Evolutionary conservation across 2,888 invertebrate species (phyloP), one percentile per base, ranked within the genome.

Genomic region (Parnassius glacialis): DNA sequence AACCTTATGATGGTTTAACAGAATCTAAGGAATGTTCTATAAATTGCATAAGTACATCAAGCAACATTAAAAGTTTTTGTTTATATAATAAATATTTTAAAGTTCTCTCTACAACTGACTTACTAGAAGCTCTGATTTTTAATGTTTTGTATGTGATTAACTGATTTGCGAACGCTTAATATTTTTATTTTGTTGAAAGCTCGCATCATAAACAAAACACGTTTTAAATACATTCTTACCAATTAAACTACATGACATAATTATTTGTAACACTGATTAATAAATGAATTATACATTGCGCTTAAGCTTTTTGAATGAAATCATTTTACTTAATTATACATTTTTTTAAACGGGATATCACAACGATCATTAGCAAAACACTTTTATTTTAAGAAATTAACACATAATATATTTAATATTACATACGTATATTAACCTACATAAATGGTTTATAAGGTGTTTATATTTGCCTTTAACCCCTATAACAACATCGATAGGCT

Each of bases 71-170:
- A 34, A 34, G 34, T 5, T 34, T 7, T 34, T 7, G 34, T 34
- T 34, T 34, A 34, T 34, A 3, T 5, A 34, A 34, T 34, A 7
- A 34, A 34, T 34, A 20, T 50, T 57, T 51, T 20, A 61, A 61
- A 41, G 57, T 52, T 10, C 9, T 52, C 52, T 5, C 45, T 57
- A 84, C 82, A 80, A 80, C 84, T 87, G 87, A 83, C 75, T 78
- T 84, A 87, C 83, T 85, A 83, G 79, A 87, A 89, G 87, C 87
- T 87, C 86, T 87, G 87, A 87, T 73, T 42, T 76, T 76, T 76
- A 85, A 85, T 83, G 78, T 78, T 69, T 20, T 20, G 2, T 20
- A 20, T 20, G 0, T 20, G 20, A 20, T 20, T 20, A 2, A 20
- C 1, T 2, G 20, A 20, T 20, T 20, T 20, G 20, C 20, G 2